Evolutionary conservation across 2,113 vertebrate species (phyloP), one percentile per base, ranked within the genome.

Genomic region (Rutilus rutilus): DNA sequence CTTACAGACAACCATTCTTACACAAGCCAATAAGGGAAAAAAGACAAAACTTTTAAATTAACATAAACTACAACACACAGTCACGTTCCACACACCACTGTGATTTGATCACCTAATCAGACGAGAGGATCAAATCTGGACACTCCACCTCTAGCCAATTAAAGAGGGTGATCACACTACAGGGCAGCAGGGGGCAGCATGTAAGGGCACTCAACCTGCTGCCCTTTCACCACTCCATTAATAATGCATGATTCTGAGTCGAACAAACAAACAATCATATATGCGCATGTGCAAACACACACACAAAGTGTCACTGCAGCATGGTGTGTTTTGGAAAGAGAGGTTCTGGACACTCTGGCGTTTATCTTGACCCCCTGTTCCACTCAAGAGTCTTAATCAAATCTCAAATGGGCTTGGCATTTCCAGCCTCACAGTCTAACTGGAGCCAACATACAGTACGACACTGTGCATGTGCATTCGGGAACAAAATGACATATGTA

Each of bases 381-480:
- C 67, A 82, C 11, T 11, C 86, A 80, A 90, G 65, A 52, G 82
- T 47, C 89, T 89, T 92, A 93, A 93, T 94, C 92, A 94, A 91
- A 76, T 60, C 64, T 91, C 90, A 86, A 79, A 85, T 88, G 90
- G 78, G 88, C 78, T 62, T 25, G 33, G 62, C 47, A 80, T 65
- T 60, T 78, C 80, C 82, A 4, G 17, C 81, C 76, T 75, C 78
- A 86, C 89, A 84, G 64, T 85, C 86, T 86, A 85, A 77, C 88
- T 73, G 87, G 78, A 62, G 78, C 60, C 69, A 59, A 82, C 78
- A 39, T 23, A 33, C 30, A 33, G 30, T 33, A 65, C 15, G 39
- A 17, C 23, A 59, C 23, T 64, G 60, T 77, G 75, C 27, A 30
- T 69, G 79, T 36, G 39, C 42, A 73, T 76, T 75, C 74, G 62